phyloP scores from a whole-genome alignment of 2,113 vertebrate species.

The Semicossyphus pulcher region DNA sequence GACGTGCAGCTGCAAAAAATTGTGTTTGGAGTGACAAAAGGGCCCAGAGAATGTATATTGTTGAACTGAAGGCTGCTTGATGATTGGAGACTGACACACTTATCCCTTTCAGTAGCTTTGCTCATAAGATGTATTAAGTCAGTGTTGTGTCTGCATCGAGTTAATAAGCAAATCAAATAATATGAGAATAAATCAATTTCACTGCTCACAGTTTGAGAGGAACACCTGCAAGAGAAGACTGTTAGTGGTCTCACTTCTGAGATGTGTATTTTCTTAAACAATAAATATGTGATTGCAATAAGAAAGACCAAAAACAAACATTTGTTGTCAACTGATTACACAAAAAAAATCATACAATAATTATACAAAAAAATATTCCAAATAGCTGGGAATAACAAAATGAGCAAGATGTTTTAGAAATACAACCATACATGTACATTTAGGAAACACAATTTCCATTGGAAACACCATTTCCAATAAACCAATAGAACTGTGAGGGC shows the following conservation, averaged over 20 bases:
- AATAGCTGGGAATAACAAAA: not conserved
- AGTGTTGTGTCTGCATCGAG: slow-evolving; percentile 35
- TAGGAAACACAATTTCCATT: too few species aligned
- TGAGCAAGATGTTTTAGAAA: not conserved
- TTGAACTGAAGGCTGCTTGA: slow-evolving; percentile 47
- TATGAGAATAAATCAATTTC: slow-evolving; percentile 34
- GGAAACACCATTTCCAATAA: too few species aligned
- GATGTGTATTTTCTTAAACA: not conserved
- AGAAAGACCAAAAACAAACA: not conserved
- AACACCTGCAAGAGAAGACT: slow-evolving; percentile 30
- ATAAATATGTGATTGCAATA: not conserved
- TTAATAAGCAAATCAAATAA: slow-evolving; percentile 47
- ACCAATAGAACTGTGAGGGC: too few species aligned
- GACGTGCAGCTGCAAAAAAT: slow-evolving; percentile 99
- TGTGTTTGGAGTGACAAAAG: slow-evolving; percentile 85
- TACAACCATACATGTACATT: not conserved
- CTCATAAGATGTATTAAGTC: slow-evolving; percentile 6
- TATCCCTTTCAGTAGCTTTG: slow-evolving; percentile 35
- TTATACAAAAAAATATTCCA: too few species aligned
- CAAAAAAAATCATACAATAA: too few species aligned
- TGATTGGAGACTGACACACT: slow-evolving; percentile 47
- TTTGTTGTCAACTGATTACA: not conserved
- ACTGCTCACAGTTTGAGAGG: slow-evolving; percentile 4
- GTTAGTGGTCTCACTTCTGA: not conserved
- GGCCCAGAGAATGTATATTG: slow-evolving; percentile 54